Evolutionary conservation across 2,113 vertebrate genomes (phyloP).

Genomic region (Lutjanus erythropterus): DNA sequence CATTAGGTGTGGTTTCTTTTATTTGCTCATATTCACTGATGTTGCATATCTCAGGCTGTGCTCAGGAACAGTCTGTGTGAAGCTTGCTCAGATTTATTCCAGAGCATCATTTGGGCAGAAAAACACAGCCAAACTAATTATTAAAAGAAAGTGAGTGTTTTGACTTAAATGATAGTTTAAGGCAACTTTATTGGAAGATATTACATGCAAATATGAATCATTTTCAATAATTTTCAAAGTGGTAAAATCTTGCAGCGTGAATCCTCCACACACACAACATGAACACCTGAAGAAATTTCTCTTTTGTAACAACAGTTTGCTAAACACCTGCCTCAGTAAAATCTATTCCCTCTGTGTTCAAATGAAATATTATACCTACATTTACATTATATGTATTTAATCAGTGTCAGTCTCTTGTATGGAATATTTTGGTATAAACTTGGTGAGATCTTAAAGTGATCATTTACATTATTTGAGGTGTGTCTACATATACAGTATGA

Average conservation of each 20-base stretch:
- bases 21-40: conserved; percentile 15
- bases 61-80: not conserved
- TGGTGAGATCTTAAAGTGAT: not conserved
- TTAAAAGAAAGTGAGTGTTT: not conserved
- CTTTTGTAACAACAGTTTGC: too few relatives aligned
- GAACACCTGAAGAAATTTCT: not conserved
- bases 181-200: not conserved
- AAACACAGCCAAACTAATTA: not conserved
- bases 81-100: conserved; percentile 15
- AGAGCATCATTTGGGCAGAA: not conserved
- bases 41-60: conserved; percentile 8
- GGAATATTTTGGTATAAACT: not conserved
- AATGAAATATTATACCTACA: conserved; percentile 12
- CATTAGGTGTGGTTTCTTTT: conserved; percentile 3
- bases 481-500: too few relatives aligned
- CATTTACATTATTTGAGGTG: too few relatives aligned
- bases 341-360: not conserved
- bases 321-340: not conserved
- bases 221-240: not conserved
- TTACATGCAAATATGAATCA: not conserved
- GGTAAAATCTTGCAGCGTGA: not conserved
- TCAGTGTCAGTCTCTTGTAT: not conserved
- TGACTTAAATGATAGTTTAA: not conserved
- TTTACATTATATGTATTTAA: not conserved
- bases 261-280: too few relatives aligned